Conservation (phyloP, 2,113 vertebrate species). For the Ailuropoda melanoleuca region DNA sequence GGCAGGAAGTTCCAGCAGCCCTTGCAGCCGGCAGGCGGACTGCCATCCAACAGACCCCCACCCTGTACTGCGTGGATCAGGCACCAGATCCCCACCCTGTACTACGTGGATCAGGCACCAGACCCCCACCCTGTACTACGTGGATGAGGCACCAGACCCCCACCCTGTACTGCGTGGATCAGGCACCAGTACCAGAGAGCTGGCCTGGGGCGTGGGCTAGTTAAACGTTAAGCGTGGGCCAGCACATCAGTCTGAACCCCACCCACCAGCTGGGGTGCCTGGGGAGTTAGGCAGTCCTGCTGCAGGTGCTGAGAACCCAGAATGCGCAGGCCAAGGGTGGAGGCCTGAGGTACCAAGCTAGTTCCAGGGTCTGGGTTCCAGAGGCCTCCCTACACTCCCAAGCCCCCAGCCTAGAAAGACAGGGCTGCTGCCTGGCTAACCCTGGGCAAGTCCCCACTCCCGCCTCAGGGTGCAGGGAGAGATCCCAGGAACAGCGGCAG, state of each 20-base stretch:
- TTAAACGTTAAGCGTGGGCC: conserved; percentile 15
- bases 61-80: not conserved
- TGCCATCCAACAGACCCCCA: not conserved
- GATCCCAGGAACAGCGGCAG: not conserved
- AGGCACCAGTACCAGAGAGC: not conserved
- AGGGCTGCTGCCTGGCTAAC: not conserved
- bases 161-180: not conserved
- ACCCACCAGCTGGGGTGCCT: not conserved
- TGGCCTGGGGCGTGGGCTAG: not conserved
- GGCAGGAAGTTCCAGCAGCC: not conserved
- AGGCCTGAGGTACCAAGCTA: not conserved
- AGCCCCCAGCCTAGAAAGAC: not conserved
- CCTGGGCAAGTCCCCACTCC: not conserved
- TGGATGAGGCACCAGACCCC: not conserved
- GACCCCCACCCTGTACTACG: too few species aligned
- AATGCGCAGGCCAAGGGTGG: not conserved
- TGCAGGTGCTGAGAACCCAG: not conserved
- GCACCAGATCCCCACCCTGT: not conserved
- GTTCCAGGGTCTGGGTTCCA: not conserved
- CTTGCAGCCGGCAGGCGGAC: not conserved
- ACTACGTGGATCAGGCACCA: not conserved
- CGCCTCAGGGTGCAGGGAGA: not conserved
- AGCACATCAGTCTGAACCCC: not conserved
- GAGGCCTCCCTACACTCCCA: not conserved
- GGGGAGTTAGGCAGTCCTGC: not conserved